Evolutionary conservation across 1,140 invertebrate species (phyloP).

Genomic region (Pomacea maculata): DNA sequence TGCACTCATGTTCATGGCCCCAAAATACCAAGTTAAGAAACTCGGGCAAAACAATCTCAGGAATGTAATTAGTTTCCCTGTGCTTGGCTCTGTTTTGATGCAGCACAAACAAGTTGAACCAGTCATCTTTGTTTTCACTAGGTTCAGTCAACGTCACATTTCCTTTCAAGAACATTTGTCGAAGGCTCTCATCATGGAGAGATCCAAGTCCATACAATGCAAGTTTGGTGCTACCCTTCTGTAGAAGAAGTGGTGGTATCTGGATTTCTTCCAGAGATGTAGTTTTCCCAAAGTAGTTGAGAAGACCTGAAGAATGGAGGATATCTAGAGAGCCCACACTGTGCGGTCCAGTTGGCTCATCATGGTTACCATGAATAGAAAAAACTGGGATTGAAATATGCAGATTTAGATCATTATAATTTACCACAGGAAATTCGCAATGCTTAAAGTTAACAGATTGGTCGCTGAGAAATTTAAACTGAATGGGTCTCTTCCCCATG

Average conservation of each 20-base stretch:
- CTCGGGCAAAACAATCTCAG: conserved; percentile 84
- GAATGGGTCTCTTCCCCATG: conserved; percentile 71
- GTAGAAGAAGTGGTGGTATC: conserved; percentile 84
- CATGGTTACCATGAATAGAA: conserved; percentile 84
- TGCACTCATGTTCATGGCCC: conserved; percentile 98
- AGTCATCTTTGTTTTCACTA: conserved; percentile 74
- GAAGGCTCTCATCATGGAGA: conserved; percentile 90
- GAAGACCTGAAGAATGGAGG: conserved; percentile 81
- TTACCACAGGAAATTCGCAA: conserved; percentile 75
- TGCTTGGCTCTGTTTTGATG: conserved; percentile 90
- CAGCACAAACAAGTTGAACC: conserved; percentile 93
- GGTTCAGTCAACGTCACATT: conserved; percentile 77
- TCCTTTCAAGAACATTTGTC: conserved; percentile 72
- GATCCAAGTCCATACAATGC: conserved; percentile 95
- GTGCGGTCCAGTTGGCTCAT: conserved; percentile 87
- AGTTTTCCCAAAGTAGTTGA: conserved; percentile 76
- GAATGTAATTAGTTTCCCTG: conserved; percentile 82
- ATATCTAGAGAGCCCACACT: conserved; percentile 82
- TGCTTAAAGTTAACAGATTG: conserved; percentile 73
- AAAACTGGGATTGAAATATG: conserved; percentile 91
- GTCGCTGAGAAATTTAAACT: conserved; percentile 81
- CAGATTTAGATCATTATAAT: conserved; percentile 95
- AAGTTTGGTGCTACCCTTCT: conserved; percentile 85
- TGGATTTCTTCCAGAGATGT: conserved; percentile 69
- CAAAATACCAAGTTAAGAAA: conserved; percentile 94